Conservation (phyloP, 2,888 invertebrate genomes). For the Nemoura dubitans region DNA sequence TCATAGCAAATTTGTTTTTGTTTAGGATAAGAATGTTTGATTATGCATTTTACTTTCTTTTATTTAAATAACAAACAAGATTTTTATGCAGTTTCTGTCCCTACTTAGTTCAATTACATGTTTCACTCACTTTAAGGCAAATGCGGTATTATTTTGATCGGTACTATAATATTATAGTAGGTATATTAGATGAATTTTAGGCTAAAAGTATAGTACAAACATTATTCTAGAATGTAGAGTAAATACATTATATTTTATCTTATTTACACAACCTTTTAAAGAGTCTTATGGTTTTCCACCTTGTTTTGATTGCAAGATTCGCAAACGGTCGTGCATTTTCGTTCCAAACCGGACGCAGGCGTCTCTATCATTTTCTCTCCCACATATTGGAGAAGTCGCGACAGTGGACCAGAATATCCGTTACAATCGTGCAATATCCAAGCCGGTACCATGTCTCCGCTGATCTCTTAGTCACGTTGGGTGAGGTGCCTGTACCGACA, state of each 20-base stretch:
- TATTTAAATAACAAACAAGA: neutral
- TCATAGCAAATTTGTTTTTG: too few species aligned
- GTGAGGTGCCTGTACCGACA: too few species aligned
- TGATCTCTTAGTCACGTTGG: too few species aligned
- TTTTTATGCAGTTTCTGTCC: neutral
- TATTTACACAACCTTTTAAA: neutral
- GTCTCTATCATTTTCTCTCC: neutral
- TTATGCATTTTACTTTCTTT: neutral
- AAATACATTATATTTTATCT: neutral
- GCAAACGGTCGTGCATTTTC: neutral
- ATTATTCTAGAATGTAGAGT: neutral
- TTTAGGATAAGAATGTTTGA: neutral
- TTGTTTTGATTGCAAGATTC: too few species aligned
- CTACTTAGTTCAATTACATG: neutral
- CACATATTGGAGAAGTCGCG: neutral
- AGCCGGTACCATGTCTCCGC: neutral
- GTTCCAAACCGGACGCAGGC: neutral
- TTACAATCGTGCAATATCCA: neutral
- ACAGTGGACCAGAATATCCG: neutral
- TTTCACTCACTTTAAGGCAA: neutral
- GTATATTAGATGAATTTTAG: neutral
- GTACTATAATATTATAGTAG: too few species aligned
- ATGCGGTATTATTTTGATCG: neutral
- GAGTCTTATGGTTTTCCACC: neutral
- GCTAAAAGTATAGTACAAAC: conserved; percentile 26